Conservation (phyloP, 2,797 vertebrate genomes). For the Odontamblyopus rebecca region DNA sequence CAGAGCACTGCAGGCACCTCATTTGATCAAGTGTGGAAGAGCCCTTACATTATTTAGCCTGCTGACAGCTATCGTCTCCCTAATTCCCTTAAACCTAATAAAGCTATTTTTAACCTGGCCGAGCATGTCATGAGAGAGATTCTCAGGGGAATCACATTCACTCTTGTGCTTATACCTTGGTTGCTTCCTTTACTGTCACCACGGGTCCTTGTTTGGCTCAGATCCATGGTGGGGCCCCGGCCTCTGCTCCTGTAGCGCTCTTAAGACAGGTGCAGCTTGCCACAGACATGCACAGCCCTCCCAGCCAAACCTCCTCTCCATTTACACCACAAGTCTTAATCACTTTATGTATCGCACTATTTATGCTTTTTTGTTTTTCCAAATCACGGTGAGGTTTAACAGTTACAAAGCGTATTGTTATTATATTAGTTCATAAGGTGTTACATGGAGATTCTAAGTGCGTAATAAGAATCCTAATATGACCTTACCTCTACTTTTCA, state of each 20-base stretch:
- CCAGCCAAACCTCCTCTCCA: constrained; percentile 52
- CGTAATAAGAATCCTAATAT: constrained; percentile 25
- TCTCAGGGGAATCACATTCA: constrained; percentile 70
- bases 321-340: constrained; percentile 63
- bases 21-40: constrained; percentile 37
- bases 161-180: constrained; percentile 48
- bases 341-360: constrained; percentile 48
- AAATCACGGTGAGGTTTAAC: constrained; percentile 40
- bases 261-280: constrained; percentile 70
- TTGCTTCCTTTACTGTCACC: constrained; percentile 23
- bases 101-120: constrained; percentile 71
- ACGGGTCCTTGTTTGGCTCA: constrained; percentile 63
- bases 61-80: constrained; percentile 55
- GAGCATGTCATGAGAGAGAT: constrained; percentile 48
- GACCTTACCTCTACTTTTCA: constrained; percentile 20
- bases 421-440: constrained; percentile 47
- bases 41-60: constrained; percentile 37
- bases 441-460: constrained; percentile 13
- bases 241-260: constrained; percentile 46
- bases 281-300: constrained; percentile 45
- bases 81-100: constrained; percentile 75
- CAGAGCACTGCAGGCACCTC: too few relatives aligned
- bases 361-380: constrained; percentile 9
- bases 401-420: constrained; percentile 35
- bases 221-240: constrained; percentile 60